Conservation (phyloP, 2,888 invertebrate genomes). For the Synanthedon andrenaeformis region DNA sequence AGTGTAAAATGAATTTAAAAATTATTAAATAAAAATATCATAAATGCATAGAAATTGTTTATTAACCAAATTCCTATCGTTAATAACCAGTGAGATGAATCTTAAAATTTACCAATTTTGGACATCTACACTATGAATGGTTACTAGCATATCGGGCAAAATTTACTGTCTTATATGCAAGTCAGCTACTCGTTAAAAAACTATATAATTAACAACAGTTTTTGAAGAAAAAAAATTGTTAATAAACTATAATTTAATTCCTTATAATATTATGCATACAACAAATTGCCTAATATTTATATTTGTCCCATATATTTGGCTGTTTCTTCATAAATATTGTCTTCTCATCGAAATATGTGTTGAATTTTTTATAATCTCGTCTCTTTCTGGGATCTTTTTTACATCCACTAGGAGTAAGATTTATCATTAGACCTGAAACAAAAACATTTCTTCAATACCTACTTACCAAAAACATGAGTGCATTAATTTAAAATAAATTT, state of each 20-base stretch:
- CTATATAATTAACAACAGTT: no score
- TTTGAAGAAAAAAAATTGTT: no score
- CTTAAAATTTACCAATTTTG: no score
- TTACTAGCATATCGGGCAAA: no score
- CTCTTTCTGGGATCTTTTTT: slow-evolving; percentile 78
- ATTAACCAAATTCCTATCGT: no score
- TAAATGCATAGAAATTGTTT: no score
- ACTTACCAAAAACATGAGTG: neutral
- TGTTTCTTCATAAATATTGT: slow-evolving; percentile 71
- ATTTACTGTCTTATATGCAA: no score
- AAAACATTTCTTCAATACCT: neutral
- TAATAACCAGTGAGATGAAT: no score
- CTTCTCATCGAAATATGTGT: slow-evolving; percentile 85
- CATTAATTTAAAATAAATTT: neutral
- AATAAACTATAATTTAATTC: slow-evolving; percentile 1
- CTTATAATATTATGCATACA: neutral
- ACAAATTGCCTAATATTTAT: slow-evolving; percentile 35
- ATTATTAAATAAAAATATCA: no score
- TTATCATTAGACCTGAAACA: slow-evolving; percentile 80
- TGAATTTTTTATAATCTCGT: slow-evolving; percentile 78
- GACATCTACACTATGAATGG: no score
- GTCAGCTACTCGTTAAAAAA: no score
- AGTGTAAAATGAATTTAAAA: no score
- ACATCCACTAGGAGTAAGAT: slow-evolving; percentile 73
- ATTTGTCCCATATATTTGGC: slow-evolving; percentile 32